phyloP scores from a whole-genome alignment of 2,888 invertebrate genomes.

The Anthrax anthrax region DNA sequence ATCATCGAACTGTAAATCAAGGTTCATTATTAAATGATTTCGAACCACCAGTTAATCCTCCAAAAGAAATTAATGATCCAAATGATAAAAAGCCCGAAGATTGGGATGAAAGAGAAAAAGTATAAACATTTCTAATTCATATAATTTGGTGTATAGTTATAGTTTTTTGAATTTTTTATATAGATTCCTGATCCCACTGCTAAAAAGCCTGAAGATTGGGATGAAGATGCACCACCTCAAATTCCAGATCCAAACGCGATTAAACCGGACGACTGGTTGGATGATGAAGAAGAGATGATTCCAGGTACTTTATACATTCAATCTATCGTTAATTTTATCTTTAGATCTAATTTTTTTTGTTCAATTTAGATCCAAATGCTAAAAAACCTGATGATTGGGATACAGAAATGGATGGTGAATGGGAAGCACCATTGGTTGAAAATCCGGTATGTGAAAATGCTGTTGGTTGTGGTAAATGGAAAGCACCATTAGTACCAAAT shows the following conservation, averaged over 20 bases:
- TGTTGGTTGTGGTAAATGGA: constrained; percentile 88
- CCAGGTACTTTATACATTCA: constrained; percentile 30
- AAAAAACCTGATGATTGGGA: constrained; percentile 93
- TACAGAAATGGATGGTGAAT: constrained; percentile 94
- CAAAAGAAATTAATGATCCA: constrained; percentile 86
- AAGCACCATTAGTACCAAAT: constrained; percentile 69
- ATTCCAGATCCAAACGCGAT: constrained; percentile 71
- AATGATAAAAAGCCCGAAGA: constrained; percentile 70
- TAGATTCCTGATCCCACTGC: constrained; percentile 78
- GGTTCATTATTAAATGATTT: constrained; percentile 83
- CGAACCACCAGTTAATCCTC: constrained; percentile 87
- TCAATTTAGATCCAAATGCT: constrained; percentile 56
- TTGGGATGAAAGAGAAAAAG: constrained; percentile 90
- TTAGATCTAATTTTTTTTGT: background rate
- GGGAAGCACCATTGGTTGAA: constrained; percentile 88
- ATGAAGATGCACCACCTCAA: constrained; percentile 83
- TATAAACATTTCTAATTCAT: constrained; percentile 8
- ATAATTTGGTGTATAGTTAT: background rate
- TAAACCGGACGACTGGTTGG: constrained; percentile 86
- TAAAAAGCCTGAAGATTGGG: constrained; percentile 91
- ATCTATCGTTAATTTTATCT: constrained; percentile 11
- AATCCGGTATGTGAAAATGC: constrained; percentile 71
- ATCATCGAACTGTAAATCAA: constrained; percentile 68
- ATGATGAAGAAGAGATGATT: constrained; percentile 73
- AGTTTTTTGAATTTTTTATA: background rate